Percentiles rank a stretch among this genome's conserved stretches.
Evolutionary conservation across 2,888 invertebrate species (phyloP).

Genomic region (Melanargia galathea): DNA sequence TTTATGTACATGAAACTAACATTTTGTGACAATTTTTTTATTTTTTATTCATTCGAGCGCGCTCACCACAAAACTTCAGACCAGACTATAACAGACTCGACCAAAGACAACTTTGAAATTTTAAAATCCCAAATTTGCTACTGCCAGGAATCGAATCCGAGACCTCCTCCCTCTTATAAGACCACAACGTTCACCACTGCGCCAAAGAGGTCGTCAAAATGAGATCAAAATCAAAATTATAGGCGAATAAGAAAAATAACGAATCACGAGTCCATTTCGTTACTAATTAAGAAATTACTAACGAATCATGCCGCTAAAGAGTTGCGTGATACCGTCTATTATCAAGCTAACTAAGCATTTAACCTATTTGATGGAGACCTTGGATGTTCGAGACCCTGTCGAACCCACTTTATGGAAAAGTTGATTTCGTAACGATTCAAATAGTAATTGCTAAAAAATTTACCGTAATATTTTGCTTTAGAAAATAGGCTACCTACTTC

Average conservation of each 20-base stretch:
- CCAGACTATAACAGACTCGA: too few relatives aligned
- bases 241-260: neutral
- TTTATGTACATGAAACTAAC: too few relatives aligned
- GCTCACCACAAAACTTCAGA: too few relatives aligned
- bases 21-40: too few relatives aligned
- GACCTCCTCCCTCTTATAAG: too few relatives aligned
- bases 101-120: too few relatives aligned
- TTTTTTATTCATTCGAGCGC: too few relatives aligned
- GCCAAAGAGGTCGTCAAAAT: too few relatives aligned
- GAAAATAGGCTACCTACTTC: neutral
- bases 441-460: neutral
- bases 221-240: neutral
- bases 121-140: too few relatives aligned
- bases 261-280: neutral
- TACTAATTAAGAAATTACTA: conserved; percentile 22
- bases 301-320: conserved; percentile 8
- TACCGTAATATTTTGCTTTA: neutral
- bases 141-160: too few relatives aligned
- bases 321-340: conserved; percentile 19
- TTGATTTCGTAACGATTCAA: neutral
- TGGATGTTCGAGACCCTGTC: conserved; percentile 6
- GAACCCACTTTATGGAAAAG: neutral
- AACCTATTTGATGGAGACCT: conserved; percentile 17
- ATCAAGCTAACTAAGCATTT: conserved; percentile 13
- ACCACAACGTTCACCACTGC: too few relatives aligned